phyloP scores from a whole-genome alignment of 2,113 vertebrate genomes.

The Carassius auratus region DNA sequence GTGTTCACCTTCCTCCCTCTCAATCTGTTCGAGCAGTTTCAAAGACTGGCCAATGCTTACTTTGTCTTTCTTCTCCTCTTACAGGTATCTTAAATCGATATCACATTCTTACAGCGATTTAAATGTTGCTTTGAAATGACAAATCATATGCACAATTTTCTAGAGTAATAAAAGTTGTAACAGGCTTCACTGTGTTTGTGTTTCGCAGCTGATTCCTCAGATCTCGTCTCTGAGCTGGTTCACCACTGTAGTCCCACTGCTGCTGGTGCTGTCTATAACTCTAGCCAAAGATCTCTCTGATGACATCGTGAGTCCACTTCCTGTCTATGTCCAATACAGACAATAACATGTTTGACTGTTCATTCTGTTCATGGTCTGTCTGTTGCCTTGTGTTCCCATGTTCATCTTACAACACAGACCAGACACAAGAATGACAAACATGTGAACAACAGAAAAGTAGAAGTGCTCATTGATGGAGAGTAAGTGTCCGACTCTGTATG shows the following conservation, averaged over 20 bases:
- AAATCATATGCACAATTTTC: background rate
- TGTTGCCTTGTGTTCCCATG: background rate
- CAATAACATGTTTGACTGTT: background rate
- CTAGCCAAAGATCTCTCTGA: slow-evolving; percentile 90
- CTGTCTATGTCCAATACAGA: background rate
- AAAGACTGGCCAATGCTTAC: slow-evolving; percentile 93
- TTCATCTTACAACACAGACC: slow-evolving; percentile 74
- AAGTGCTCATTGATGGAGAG: slow-evolving; percentile 84
- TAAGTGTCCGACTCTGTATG: slow-evolving; percentile 73
- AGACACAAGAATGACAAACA: slow-evolving; percentile 88
- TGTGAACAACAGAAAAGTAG: slow-evolving; percentile 88
- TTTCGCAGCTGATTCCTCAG: slow-evolving; percentile 86
- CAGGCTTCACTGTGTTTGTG: slow-evolving; percentile 44
- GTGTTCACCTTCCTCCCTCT: slow-evolving; percentile 89
- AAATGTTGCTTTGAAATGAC: background rate
- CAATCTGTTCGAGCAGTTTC: slow-evolving; percentile 95
- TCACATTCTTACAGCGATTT: background rate
- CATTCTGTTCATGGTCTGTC: slow-evolving; percentile 6
- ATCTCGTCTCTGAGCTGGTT: slow-evolving; percentile 93
- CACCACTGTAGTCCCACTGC: slow-evolving; percentile 88
- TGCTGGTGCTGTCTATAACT: slow-evolving; percentile 87
- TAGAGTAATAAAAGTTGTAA: background rate
- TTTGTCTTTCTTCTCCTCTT: slow-evolving; percentile 88
- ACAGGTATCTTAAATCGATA: slow-evolving; percentile 76
- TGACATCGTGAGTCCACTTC: slow-evolving; percentile 81